phyloP scores from a whole-genome alignment of 2,113 vertebrate genomes.

The Ancistrus triradiatus region DNA sequence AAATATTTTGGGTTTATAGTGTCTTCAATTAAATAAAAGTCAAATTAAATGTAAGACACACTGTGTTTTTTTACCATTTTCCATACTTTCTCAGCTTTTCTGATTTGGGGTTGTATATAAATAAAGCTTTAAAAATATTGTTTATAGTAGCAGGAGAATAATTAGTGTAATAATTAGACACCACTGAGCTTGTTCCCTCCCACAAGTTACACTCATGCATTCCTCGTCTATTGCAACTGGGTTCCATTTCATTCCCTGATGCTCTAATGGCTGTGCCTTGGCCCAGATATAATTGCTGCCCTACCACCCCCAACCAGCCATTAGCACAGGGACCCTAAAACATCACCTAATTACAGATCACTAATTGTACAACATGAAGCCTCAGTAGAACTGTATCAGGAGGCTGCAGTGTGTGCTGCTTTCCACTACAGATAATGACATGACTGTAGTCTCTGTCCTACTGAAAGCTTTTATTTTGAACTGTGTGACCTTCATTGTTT shows the following conservation, averaged over 20 bases:
- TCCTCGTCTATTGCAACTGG: neutral
- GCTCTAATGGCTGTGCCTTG: conserved; percentile 37
- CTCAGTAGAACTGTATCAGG: neutral
- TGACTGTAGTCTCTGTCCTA: conserved; percentile 3
- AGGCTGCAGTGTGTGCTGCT: neutral
- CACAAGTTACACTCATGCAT: neutral
- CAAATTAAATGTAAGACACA: no score
- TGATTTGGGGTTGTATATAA: neutral
- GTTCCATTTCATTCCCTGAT: conserved; percentile 32
- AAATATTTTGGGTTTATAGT: no score
- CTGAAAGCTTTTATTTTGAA: conserved; percentile 11
- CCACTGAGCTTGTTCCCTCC: neutral
- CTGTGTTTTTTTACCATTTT: no score
- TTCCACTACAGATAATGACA: neutral
- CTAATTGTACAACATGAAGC: conserved; percentile 29
- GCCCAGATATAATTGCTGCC: conserved; percentile 35
- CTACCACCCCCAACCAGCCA: conserved; percentile 30
- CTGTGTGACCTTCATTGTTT: neutral
- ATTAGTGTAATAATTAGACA: neutral
- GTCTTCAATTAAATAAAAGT: no score
- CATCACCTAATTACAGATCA: conserved; percentile 36
- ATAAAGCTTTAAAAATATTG: neutral
- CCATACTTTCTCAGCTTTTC: no score
- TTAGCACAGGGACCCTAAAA: conserved; percentile 37
- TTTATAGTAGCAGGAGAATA: neutral